These are phyloP conservation scores for Drosophila obscura DNA, from an alignment of 1,140 invertebrate species.

Conservation along the genomic window DNA sequence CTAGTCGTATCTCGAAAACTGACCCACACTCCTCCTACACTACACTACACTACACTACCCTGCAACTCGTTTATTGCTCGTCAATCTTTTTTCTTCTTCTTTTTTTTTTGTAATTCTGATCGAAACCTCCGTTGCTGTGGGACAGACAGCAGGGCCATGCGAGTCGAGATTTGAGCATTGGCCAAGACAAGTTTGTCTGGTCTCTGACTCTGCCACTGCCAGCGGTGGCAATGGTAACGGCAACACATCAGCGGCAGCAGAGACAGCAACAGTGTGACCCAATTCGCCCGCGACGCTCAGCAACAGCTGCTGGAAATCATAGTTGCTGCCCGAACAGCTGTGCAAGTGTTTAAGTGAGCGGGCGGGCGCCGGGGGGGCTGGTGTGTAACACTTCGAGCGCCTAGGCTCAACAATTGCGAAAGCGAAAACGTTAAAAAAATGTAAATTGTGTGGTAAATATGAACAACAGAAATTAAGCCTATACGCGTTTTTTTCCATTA, in stretches of 20 bases:
- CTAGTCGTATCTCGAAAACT: slow-evolving; percentile 23
- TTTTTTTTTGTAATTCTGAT: slow-evolving; percentile 41
- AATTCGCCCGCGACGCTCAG: slow-evolving; percentile 59
- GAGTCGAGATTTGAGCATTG: slow-evolving; percentile 25
- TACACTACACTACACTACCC: slow-evolving; percentile 16
- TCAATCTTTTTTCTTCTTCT: slow-evolving; percentile 36
- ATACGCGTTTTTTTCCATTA: slow-evolving; percentile 55
- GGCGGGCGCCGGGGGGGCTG: background rate
- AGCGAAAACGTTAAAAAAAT: slow-evolving; percentile 47
- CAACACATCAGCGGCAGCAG: slow-evolving; percentile 18
- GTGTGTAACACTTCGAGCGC: background rate
- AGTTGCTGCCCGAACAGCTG: slow-evolving; percentile 61
- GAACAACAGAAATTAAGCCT: slow-evolving; percentile 63
- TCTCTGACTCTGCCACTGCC: slow-evolving; percentile 36
- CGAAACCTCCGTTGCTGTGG: slow-evolving; percentile 35
- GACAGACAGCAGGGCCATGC: slow-evolving; percentile 3
- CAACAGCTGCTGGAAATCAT: slow-evolving; percentile 51
- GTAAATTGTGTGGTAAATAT: slow-evolving; percentile 55
- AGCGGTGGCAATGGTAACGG: slow-evolving; percentile 29
- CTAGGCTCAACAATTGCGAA: slow-evolving; percentile 43
- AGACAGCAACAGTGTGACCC: slow-evolving; percentile 68
- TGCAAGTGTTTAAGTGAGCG: slow-evolving; percentile 48
- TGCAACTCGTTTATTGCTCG: slow-evolving; percentile 25
- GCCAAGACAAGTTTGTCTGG: slow-evolving; percentile 77
- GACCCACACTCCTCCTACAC: slow-evolving; percentile 12